A percentile compares a stretch with the other conserved stretches of the same genome.
phyloP scores from a whole-genome alignment of 2,113 vertebrate species.

The Kryptolebias marmoratus region DNA sequence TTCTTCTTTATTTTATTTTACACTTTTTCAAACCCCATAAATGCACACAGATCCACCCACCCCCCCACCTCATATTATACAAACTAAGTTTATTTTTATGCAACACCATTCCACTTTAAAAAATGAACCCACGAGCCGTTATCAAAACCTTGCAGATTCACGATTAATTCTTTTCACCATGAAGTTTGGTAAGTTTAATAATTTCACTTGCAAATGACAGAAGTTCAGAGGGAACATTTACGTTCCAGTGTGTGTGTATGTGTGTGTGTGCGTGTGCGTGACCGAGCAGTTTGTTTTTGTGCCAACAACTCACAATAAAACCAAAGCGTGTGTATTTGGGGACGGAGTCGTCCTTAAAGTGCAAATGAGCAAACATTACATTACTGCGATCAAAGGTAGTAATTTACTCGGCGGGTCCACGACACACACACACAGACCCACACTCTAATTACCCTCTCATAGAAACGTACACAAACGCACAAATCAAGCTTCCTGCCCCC shows the following conservation, averaged over 20 bases:
- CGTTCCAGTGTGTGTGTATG: slow-evolving; percentile 13
- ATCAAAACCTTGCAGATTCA: slow-evolving; percentile 1
- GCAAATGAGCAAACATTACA: slow-evolving; percentile 67
- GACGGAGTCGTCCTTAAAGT: slow-evolving; percentile 56
- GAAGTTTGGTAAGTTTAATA: neutral
- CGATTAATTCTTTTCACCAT: slow-evolving; percentile 3
- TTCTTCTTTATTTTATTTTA: too few species aligned
- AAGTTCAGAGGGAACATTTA: neutral
- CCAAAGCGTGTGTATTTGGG: slow-evolving; percentile 30
- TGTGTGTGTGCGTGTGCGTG: neutral
- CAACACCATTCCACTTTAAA: slow-evolving; percentile 40
- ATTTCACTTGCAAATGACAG: slow-evolving; percentile 3
- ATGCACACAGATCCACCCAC: neutral
- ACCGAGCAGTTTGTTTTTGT: slow-evolving; percentile 21
- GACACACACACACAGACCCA: slow-evolving; percentile 33
- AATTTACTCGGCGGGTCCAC: slow-evolving; percentile 53
- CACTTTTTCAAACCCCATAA: neutral
- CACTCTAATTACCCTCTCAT: slow-evolving; percentile 29
- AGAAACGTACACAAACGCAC: slow-evolving; percentile 32
- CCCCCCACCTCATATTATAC: slow-evolving; percentile 5
- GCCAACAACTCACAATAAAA: slow-evolving; percentile 32
- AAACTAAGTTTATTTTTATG: slow-evolving; percentile 62
- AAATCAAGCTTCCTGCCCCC: slow-evolving; percentile 27
- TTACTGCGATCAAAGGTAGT: slow-evolving; percentile 63
- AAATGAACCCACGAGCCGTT: neutral